Percentiles rank a stretch among this genome's conserved stretches.
Conservation (phyloP, 2,113 vertebrate species). For the Rana temporaria region DNA sequence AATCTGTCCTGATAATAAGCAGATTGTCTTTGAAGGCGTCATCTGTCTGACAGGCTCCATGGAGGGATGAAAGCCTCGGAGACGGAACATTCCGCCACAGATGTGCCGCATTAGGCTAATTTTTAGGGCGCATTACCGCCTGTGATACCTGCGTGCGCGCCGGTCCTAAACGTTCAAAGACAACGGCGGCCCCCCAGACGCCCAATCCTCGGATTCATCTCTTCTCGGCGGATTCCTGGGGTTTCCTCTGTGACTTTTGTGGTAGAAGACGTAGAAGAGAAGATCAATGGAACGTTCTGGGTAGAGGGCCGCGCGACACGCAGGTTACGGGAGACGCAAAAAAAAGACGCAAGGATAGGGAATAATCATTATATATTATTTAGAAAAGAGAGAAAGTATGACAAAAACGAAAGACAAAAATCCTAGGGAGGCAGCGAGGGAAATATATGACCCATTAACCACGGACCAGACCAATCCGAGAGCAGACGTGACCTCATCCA, state of each 20-base stretch:
- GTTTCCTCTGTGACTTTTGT: conserved; percentile 11
- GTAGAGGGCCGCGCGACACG: no score
- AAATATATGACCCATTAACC: not conserved
- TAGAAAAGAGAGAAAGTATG: not conserved
- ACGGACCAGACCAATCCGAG: not conserved
- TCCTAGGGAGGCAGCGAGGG: not conserved
- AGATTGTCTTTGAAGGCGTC: not conserved
- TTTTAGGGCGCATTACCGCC: not conserved
- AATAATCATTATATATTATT: not conserved
- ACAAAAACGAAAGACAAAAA: not conserved
- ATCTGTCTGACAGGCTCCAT: not conserved
- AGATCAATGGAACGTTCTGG: conserved; percentile 13
- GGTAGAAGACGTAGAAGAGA: not conserved
- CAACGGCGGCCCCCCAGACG: no score
- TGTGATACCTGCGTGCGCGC: not conserved
- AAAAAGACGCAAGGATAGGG: not conserved
- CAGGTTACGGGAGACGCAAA: not conserved
- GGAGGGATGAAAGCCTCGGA: conserved; percentile 27
- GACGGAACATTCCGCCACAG: not conserved
- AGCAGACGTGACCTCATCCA: not conserved
- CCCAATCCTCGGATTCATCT: conserved; percentile 27
- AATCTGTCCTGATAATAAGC: not conserved
- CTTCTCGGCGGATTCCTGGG: not conserved
- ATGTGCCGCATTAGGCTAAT: conserved; percentile 33
- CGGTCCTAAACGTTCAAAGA: not conserved